These are phyloP conservation scores for Antigone vipio DNA, from an alignment of 2,113 vertebrate genomes.

Conservation along the genomic window DNA sequence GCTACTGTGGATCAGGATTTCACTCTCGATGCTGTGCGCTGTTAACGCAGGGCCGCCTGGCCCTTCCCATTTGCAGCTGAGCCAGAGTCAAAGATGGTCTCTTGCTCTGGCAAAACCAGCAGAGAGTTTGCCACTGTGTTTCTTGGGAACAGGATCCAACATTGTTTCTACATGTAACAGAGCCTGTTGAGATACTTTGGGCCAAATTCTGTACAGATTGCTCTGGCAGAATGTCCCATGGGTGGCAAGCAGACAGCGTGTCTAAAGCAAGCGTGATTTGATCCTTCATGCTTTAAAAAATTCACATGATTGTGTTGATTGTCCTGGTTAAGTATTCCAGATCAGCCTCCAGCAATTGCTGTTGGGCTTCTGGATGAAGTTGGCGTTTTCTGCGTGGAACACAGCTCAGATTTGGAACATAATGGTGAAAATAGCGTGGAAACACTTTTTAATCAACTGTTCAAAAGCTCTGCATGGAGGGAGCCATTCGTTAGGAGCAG, in stretches of 20 bases:
- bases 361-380: conserved; percentile 51
- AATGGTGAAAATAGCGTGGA: conserved; percentile 30
- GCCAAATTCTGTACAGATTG: neutral
- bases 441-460: conserved; percentile 3
- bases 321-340: conserved; percentile 54
- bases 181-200: neutral
- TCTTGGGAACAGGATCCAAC: neutral
- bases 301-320: neutral
- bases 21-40: neutral
- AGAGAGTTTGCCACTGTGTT: neutral
- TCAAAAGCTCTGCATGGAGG: neutral
- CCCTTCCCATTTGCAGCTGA: neutral
- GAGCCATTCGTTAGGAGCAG: neutral
- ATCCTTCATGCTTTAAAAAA: neutral
- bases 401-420: conserved; percentile 41
- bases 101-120: neutral
- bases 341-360: conserved; percentile 62
- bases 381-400: conserved; percentile 49
- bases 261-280: neutral
- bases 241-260: neutral
- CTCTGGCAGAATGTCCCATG: neutral
- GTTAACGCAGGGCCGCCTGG: neutral
- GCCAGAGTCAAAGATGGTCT: rapidly evolving
- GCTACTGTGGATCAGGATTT: neutral
- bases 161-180: neutral